Evolutionary conservation across 2,113 vertebrate species (phyloP), one percentile per base, ranked within the genome.

Genomic region (Rynchops niger): DNA sequence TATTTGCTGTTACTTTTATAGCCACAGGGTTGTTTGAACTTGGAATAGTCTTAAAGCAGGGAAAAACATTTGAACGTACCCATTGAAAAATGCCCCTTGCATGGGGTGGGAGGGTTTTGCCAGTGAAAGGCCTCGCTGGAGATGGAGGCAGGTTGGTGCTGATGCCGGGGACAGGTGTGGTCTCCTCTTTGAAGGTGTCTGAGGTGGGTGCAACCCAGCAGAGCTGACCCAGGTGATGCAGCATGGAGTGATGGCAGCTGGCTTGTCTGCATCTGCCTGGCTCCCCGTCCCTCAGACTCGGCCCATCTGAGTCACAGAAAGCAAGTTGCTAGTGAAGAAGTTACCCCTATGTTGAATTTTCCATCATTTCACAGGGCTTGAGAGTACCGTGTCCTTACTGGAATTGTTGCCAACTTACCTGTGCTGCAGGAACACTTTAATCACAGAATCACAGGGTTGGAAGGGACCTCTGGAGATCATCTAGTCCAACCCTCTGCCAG

Each of bases 151-250:
- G 82, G 29, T 45, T 40, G 53, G 65, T 86, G 50, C 50, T 90
- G n/a, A 7, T 61, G 71, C 34, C 2, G 1, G 59, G 32, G 42
- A 49, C 0, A 3, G 59, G n/a, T 42, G 26, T 3, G 0, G 9
- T 50, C 77, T 83, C 61, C 71, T 69, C 61, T 61, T 73, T 32
- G 76, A 43, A 70, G 56, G 38, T 47, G 27, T 43, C 43, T 43
- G 45, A 58, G 23, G 12, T 25, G 50, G 15, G 15, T 79, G 34
- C 45, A 62, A 0, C 34, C 67, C 85, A 62, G 40, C 65, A 86
- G 52, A 82, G 21, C 56, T 90, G 61, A 53, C 7, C 50, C 2
- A 0, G 32, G 19, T 5, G 12, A 9, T 0, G 0, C 1, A 10
- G 18, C 4, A 1, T 69, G 65, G 52, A 36, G 18, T 42, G 70